A percentile compares a stretch with the other conserved stretches of the same genome.
These are phyloP conservation scores for Heliconius himera DNA, from an alignment of 1,140 invertebrate genomes.

Conservation along the genomic window DNA sequence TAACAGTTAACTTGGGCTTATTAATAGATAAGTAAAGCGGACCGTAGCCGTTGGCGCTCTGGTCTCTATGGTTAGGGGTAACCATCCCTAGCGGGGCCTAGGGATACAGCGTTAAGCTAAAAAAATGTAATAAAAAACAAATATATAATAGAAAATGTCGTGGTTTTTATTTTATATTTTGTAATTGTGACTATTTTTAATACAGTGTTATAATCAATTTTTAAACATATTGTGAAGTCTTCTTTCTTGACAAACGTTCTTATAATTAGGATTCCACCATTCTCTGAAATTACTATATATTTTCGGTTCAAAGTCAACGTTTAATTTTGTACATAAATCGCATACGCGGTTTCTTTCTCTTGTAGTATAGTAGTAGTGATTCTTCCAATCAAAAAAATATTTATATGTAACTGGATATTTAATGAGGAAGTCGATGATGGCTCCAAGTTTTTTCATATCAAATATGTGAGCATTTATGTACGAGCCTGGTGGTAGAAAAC, in stretches of 20 bases:
- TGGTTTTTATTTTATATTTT: background rate
- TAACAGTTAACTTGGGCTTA: no score
- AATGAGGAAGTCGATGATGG: conserved; percentile 66
- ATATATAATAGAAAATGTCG: no score
- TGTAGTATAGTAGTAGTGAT: conserved; percentile 60
- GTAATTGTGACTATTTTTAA: background rate
- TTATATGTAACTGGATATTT: conserved; percentile 55
- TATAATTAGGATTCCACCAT: conserved; percentile 65
- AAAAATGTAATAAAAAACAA: no score
- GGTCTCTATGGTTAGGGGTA: no score
- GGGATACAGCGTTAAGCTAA: no score
- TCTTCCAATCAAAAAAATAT: conserved; percentile 71
- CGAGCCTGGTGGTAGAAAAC: conserved; percentile 66
- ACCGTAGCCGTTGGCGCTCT: no score
- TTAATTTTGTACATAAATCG: conserved; percentile 58
- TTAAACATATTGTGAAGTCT: conserved; percentile 27
- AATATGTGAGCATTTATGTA: conserved; percentile 59
- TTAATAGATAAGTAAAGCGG: no score
- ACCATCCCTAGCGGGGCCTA: no score
- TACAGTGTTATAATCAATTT: conserved; percentile 27
- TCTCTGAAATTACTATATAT: conserved; percentile 51
- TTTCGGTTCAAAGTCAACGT: conserved; percentile 28
- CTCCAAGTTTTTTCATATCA: conserved; percentile 62
- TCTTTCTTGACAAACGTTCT: conserved; percentile 42
- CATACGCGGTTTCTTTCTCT: conserved; percentile 53